Percentiles rank a stretch among this genome's conserved stretches.
Evolutionary conservation across 2,888 invertebrate genomes (phyloP).

Genomic region (Idaea straminata): DNA sequence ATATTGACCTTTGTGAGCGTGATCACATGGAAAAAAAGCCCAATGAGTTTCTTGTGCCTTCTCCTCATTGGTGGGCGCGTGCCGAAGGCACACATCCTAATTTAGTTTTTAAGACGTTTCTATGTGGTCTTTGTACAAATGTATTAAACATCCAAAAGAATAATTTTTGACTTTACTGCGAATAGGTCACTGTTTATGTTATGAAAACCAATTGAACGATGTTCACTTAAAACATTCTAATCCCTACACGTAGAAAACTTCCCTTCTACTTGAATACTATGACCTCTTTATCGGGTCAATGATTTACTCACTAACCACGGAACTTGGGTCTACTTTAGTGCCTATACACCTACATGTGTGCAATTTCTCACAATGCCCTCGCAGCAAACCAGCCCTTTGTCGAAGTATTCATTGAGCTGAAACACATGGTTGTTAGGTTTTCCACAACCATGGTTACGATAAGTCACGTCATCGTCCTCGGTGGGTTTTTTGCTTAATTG

Average conservation of each 20-base stretch:
- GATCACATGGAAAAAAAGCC: too few relatives aligned
- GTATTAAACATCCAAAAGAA: too few relatives aligned
- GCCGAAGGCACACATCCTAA: too few relatives aligned
- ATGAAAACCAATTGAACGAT: background rate
- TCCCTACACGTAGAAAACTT: background rate
- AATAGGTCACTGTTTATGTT: background rate
- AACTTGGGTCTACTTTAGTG: constrained; percentile 6
- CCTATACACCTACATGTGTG: constrained; percentile 3
- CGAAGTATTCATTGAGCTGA: constrained; percentile 17
- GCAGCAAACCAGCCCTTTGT: constrained; percentile 22
- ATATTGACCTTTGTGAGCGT: too few relatives aligned
- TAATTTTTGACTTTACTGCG: too few relatives aligned
- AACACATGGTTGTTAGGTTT: constrained; percentile 21
- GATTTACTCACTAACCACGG: constrained; percentile 5
- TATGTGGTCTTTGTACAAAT: too few relatives aligned
- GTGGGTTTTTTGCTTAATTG: constrained; percentile 9
- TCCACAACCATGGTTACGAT: constrained; percentile 8
- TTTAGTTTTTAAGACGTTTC: too few relatives aligned
- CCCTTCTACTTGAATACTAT: background rate
- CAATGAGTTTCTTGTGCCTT: too few relatives aligned
- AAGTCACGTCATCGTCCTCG: background rate
- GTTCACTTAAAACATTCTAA: background rate
- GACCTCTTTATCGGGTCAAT: constrained; percentile 11
- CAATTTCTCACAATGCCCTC: constrained; percentile 13
- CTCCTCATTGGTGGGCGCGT: too few relatives aligned